Base-by-base conservation (phyloP, 1,140 invertebrate species). In the Lucilia cuprina region DNA sequence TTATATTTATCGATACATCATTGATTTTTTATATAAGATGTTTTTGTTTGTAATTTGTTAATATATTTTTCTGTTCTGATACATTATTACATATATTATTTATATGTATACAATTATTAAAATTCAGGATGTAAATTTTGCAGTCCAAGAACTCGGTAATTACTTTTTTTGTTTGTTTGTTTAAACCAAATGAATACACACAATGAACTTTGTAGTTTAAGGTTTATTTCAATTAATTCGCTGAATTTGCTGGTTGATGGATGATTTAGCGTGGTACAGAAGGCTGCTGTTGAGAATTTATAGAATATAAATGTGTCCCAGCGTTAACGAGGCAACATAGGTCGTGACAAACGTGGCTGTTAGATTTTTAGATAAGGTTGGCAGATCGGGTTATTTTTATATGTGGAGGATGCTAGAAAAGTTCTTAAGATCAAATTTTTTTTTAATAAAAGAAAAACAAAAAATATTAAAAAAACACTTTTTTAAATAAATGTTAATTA, bases 401-500 rank as follows among this genome's bases (percentile, higher is more conserved):
- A 47, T 80, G 47, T 55, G 41, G 75, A 49, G 47, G 41, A 49
- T 49, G 77, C 77, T 80, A 80, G 65, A 80, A 80, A 80, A 50
- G 77, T 80, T 80, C 77, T 80, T 80, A 80, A 80, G 77, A 80
- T 80, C 77, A 80, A 80, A n/a, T n/a, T 80, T 47, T 80, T 47
- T 80, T 80, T 49, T 80, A 80, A 80, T 80, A 80, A 80, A 80
- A 49, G 77, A 80, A 80, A 80, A 80, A 80, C 41, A 80, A 77
- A 80, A 80, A 50, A 50, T 47, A 80, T 50, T 49, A 49, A 80
- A 25, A 80, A 80, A 80, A 10, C 41, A 50, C 65, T 25, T 70
- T 50, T 80, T 47, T 35, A 77, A 77, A 77, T 41, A 80, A 50
- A 80, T 80, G 77, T 80, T n/a, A 50, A 80, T 47, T 19, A 25